Base-by-base conservation (phyloP, 2,888 invertebrate species). In the Hirtodrosophila histrioides region DNA sequence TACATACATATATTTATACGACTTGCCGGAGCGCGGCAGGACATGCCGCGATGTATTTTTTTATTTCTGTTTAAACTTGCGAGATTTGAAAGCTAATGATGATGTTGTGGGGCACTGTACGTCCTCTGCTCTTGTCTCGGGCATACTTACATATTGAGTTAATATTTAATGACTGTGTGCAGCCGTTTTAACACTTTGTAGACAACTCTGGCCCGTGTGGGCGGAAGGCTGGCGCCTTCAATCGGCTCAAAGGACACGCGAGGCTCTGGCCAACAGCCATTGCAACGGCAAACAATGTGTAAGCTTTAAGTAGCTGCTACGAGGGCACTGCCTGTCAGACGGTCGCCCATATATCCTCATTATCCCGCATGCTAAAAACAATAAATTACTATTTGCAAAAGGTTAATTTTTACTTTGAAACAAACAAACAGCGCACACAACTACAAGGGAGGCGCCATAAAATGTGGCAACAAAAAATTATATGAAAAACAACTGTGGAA, bases 371-470 rank as follows among this genome's bases (percentile, higher is more conserved):
- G 86, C 84, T 78, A 78, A 84, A 79, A 86, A 81, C 87, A 85
- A 83, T 83, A 83, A 83, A 83, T 83, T 87, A 87, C 87, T 87
- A 83, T 83, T 87, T 87, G 82, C 82, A 85, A 87, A 85, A 81
- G 78, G 82, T 85, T 87, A 85, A 83, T 83, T 83, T 85, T 87
- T 81, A 87, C 82, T 78, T 46, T 46, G 74, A 62, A 75, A 55
- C 78, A 73, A 74, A 61, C 69, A 73, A 68, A 62, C 62, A 55
- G 45, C 3, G 27, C 11, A 33, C 43, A 37, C 50, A 68, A 44
- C 46, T 51, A 58, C 54, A 48, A 49, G 40, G 11, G 49, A 58
- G 64, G 64, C 69, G 75, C 70, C 73, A 69, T 46, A 63, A 46
- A 75, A 69, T 75, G 64, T 61, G 67, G 70, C 67, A 54, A 66